Evolutionary conservation across 2,113 vertebrate genomes (phyloP).

Genomic region (Sialia sialis): DNA sequence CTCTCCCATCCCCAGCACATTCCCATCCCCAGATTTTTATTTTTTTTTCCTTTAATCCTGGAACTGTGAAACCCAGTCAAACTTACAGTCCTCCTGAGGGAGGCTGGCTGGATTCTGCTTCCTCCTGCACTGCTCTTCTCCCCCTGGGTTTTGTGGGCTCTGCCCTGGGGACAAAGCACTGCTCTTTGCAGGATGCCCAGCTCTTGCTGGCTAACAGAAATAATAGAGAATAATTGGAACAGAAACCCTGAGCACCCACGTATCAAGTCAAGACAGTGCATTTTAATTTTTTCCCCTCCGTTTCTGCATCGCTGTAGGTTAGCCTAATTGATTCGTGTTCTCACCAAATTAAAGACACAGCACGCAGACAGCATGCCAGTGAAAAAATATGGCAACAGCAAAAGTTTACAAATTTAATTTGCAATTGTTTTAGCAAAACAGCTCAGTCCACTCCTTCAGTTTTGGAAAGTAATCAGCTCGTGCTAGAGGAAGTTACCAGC

Average conservation of each 20-base stretch:
- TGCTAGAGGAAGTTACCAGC: slow-evolving; percentile 60
- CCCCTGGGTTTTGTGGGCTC: not conserved
- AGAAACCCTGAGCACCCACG: not conserved
- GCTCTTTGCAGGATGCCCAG: not conserved
- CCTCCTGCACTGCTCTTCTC: not conserved
- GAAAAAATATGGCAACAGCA: slow-evolving; percentile 65
- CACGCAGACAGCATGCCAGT: slow-evolving; percentile 36
- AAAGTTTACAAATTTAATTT: slow-evolving; percentile 71
- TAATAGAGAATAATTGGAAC: not conserved
- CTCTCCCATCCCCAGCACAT: not conserved
- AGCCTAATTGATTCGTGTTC: slow-evolving; percentile 45
- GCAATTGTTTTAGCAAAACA: slow-evolving; percentile 73
- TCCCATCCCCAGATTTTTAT: not conserved
- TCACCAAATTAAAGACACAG: slow-evolving; percentile 40
- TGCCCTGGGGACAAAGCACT: not conserved
- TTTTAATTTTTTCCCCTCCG: not conserved
- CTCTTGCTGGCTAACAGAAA: not conserved
- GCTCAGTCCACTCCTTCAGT: slow-evolving; percentile 69
- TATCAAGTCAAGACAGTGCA: not conserved
- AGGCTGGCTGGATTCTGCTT: not conserved
- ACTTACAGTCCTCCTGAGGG: not conserved
- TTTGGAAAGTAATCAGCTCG: slow-evolving; percentile 68
- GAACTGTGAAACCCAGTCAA: not conserved
- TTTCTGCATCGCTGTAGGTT: slow-evolving; percentile 10
- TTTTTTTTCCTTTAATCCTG: not conserved